These are phyloP conservation scores for Lepidurus couesii DNA, from an alignment of 1,140 invertebrate genomes.

Conservation along the genomic window DNA sequence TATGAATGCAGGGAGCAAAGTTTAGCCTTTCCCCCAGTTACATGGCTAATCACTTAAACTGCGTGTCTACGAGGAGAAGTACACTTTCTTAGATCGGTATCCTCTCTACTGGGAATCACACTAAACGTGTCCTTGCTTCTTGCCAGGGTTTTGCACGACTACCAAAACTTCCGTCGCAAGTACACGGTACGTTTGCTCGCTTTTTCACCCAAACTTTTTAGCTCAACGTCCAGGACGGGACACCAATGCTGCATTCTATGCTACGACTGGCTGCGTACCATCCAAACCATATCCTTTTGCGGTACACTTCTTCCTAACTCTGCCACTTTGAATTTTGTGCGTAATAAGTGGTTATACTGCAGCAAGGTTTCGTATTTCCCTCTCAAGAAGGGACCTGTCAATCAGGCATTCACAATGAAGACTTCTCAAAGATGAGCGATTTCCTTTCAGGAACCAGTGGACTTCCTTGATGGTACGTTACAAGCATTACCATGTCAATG, in stretches of 20 bases:
- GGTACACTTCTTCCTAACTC: not conserved
- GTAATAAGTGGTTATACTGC: not conserved
- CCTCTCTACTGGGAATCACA: not conserved
- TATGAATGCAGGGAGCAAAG: too few species aligned
- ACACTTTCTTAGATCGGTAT: not conserved
- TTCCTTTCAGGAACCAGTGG: conserved; percentile 15
- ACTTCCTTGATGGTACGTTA: not conserved
- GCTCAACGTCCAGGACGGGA: not conserved
- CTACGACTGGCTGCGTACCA: not conserved
- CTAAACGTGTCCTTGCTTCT: not conserved
- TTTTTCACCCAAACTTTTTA: not conserved
- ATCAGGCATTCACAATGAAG: not conserved
- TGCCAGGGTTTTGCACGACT: not conserved
- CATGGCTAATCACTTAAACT: too few species aligned
- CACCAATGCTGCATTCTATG: not conserved
- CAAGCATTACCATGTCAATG: not conserved
- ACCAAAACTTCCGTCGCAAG: not conserved
- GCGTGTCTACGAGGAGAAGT: not conserved
- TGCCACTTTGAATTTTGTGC: conserved; percentile 14
- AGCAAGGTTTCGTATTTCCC: not conserved
- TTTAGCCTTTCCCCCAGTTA: too few species aligned
- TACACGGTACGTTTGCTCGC: not conserved
- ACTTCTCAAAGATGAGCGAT: conserved; percentile 13
- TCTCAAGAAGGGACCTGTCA: conserved; percentile 18
- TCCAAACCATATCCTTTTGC: not conserved